These are phyloP conservation scores for Megaceryle torquata DNA, from an alignment of 2,113 vertebrate species.

Conservation along the genomic window DNA sequence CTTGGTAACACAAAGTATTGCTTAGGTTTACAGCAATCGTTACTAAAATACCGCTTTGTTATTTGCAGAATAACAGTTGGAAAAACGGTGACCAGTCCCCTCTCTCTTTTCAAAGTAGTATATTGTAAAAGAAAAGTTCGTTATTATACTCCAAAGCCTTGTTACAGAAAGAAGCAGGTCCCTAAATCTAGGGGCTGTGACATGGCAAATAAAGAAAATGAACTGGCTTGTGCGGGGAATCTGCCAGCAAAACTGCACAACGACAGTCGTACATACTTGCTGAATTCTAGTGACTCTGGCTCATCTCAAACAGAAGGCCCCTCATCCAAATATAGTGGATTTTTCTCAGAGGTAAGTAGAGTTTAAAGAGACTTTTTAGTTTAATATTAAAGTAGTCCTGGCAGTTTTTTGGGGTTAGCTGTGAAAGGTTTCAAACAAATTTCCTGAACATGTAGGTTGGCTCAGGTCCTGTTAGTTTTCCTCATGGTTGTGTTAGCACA, in stretches of 20 bases:
- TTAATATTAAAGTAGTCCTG: neutral
- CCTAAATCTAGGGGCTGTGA: slow-evolving; percentile 75
- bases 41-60: neutral
- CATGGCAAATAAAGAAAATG: slow-evolving; percentile 90
- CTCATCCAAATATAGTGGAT: slow-evolving; percentile 85
- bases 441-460: neutral
- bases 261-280: slow-evolving; percentile 73
- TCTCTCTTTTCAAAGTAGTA: slow-evolving; percentile 71
- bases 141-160: slow-evolving; percentile 70
- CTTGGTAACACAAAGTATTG: neutral
- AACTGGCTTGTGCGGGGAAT: slow-evolving; percentile 88
- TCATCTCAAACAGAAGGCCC: slow-evolving; percentile 79
- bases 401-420: neutral
- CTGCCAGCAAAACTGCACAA: slow-evolving; percentile 77
- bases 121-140: slow-evolving; percentile 72
- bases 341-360: slow-evolving; percentile 87
- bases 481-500: neutral
- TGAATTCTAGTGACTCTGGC: slow-evolving; percentile 81
- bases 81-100: slow-evolving; percentile 70
- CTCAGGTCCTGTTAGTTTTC: neutral
- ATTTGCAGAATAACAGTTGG: slow-evolving; percentile 74
- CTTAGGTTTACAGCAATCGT: neutral
- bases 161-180: slow-evolving; percentile 73
- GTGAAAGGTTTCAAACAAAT: neutral
- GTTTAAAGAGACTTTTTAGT: neutral